A percentile compares a stretch with the other conserved stretches of the same genome.
Evolutionary conservation across 2,113 vertebrate genomes (phyloP).

Genomic region (Pangasianodon hypophthalmus): DNA sequence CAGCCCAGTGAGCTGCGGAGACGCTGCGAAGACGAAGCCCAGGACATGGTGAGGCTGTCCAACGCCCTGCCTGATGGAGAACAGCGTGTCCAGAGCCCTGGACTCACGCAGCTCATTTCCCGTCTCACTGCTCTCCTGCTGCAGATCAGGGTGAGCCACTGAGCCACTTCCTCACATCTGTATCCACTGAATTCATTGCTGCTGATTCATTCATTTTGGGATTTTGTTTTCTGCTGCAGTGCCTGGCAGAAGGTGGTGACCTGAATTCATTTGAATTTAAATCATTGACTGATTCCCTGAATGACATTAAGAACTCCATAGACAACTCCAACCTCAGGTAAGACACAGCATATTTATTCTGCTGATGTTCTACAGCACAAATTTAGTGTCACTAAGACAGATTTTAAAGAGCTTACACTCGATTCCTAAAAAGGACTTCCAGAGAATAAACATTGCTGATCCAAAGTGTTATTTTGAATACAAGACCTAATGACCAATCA

Average conservation of each 20-base stretch:
- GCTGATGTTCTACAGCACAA: background rate
- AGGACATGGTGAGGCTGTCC: conserved; percentile 85
- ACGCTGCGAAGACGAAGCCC: conserved; percentile 91
- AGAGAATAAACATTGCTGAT: background rate
- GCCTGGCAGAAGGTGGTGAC: conserved; percentile 94
- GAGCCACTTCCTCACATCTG: background rate
- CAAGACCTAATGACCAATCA: too few species aligned
- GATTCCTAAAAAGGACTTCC: background rate
- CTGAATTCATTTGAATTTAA: conserved; percentile 99
- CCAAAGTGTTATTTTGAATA: too few species aligned
- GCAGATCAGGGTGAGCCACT: conserved; percentile 87
- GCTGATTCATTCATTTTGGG: background rate
- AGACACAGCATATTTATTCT: background rate
- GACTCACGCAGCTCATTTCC: conserved; percentile 87
- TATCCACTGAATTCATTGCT: background rate
- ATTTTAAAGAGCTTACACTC: too few species aligned
- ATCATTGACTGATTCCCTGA: conserved; percentile 94
- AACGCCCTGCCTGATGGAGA: conserved; percentile 81
- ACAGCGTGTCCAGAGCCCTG: conserved; percentile 81
- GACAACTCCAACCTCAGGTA: conserved; percentile 96
- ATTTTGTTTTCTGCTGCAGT: conserved; percentile 74
- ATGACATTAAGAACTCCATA: conserved; percentile 96
- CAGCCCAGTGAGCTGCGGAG: conserved; percentile 88
- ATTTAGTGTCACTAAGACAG: background rate
- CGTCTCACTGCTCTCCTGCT: conserved; percentile 92